These are phyloP conservation scores for Heliothis subflexa DNA, from an alignment of 1,140 invertebrate genomes.

Conservation along the genomic window DNA sequence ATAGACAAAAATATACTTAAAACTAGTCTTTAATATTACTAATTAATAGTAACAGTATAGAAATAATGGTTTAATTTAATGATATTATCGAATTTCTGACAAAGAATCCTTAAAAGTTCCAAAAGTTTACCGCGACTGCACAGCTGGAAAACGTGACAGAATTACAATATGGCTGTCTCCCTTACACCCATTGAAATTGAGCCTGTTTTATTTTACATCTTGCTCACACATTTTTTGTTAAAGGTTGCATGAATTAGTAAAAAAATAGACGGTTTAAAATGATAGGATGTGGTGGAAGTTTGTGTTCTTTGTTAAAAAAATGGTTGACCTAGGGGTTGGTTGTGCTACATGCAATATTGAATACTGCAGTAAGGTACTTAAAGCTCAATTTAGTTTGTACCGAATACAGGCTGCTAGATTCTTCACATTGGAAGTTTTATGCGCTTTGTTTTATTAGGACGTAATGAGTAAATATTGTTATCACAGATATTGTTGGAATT, in stretches of 20 bases:
- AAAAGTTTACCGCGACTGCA: not conserved
- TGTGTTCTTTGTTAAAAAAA: constrained; percentile 10
- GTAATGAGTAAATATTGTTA: not conserved
- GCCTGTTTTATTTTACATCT: not conserved
- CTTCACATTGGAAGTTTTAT: not conserved
- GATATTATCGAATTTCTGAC: too few species aligned
- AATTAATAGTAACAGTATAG: too few species aligned
- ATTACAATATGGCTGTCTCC: constrained; percentile 40
- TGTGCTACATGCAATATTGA: not conserved
- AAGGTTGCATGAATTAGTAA: constrained; percentile 48
- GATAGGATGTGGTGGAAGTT: constrained; percentile 26
- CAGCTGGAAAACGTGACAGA: constrained; percentile 44
- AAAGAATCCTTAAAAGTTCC: constrained; percentile 27
- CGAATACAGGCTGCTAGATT: not conserved
- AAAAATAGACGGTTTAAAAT: constrained; percentile 42
- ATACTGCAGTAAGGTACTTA: not conserved
- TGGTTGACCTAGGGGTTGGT: constrained; percentile 1
- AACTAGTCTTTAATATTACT: not conserved
- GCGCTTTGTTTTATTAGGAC: not conserved
- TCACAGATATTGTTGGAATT: too few species aligned
- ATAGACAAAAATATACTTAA: not conserved
- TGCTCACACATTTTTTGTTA: constrained; percentile 53
- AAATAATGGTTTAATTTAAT: too few species aligned
- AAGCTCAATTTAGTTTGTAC: not conserved
- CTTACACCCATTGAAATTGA: constrained; percentile 44